phyloP scores from a whole-genome alignment of 2,113 vertebrate species.

The Mesoclemmys tuberculata region DNA sequence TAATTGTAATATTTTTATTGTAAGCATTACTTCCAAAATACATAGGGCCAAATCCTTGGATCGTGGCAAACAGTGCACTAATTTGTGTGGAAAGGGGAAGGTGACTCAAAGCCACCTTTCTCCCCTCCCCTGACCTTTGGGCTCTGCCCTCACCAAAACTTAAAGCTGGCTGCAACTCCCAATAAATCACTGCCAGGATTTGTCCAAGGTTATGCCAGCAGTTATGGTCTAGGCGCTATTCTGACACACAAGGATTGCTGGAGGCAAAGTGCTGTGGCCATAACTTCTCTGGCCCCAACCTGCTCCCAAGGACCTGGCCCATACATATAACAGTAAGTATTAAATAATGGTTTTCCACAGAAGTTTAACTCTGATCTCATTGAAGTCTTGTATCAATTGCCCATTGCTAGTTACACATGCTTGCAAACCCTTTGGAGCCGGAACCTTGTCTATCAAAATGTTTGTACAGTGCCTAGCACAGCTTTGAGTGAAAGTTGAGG shows the following conservation, averaged over 20 bases:
- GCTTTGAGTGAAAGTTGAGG: not conserved
- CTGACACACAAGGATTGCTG: not conserved
- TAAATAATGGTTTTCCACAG: not conserved
- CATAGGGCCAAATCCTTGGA: not conserved
- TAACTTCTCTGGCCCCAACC: not conserved
- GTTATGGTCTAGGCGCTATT: fast-evolving
- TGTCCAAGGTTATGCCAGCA: not conserved
- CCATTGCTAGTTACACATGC: not conserved
- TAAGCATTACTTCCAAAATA: not conserved
- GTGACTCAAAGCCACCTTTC: not conserved
- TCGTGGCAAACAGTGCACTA: not conserved
- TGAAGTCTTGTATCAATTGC: not conserved
- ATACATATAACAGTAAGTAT: not conserved
- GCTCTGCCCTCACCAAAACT: fast-evolving
- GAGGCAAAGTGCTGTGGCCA: not conserved
- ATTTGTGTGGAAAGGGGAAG: not conserved
- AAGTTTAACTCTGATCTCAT: not conserved
- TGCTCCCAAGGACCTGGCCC: not conserved
- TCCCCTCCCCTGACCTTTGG: not conserved
- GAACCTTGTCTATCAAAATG: not conserved
- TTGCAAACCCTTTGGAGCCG: not conserved
- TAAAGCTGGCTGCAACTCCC: not conserved
- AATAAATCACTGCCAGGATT: fast-evolving
- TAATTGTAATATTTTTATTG: not conserved
- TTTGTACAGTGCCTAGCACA: fast-evolving